phyloP scores from a whole-genome alignment of 2,113 vertebrate species.

The Orthonyx spaldingii region DNA sequence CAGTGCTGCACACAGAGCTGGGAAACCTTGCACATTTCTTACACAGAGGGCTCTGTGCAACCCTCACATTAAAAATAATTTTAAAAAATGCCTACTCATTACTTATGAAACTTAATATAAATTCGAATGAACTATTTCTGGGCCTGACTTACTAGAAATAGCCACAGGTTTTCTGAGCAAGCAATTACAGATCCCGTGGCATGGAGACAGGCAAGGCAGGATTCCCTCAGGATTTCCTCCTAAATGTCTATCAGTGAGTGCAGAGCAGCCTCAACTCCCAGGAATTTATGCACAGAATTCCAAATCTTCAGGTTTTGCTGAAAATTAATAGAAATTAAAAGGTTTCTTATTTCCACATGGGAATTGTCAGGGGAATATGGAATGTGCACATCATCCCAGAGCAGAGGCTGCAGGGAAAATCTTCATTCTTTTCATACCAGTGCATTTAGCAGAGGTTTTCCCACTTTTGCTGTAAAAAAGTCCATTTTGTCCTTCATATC shows the following conservation, averaged over 20 bases:
- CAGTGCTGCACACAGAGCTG: not conserved
- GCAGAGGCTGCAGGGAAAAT: not conserved
- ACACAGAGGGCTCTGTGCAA: not conserved
- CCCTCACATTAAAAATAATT: too few species aligned
- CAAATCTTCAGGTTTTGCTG: not conserved
- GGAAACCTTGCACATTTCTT: not conserved
- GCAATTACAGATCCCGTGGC: slow-evolving; percentile 12
- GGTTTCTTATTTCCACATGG: not conserved
- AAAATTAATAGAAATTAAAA: slow-evolving; percentile 58
- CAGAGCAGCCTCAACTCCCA: not conserved
- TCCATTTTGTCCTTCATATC: not conserved
- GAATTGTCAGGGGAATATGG: not conserved
- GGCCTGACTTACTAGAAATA: not conserved
- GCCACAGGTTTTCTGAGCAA: slow-evolving; percentile 14
- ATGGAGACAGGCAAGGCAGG: not conserved
- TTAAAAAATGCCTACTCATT: too few species aligned
- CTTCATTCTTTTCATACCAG: not conserved
- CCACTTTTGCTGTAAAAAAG: not conserved
- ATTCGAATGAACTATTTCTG: not conserved
- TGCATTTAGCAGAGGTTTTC: not conserved
- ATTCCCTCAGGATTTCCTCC: slow-evolving; percentile 26
- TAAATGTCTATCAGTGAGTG: not conserved
- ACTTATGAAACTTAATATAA: not conserved
- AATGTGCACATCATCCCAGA: not conserved
- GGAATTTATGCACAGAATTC: slow-evolving; percentile 15